These are phyloP conservation scores for Elachura formosa DNA, from an alignment of 2,113 vertebrate genomes.

Conservation along the genomic window DNA sequence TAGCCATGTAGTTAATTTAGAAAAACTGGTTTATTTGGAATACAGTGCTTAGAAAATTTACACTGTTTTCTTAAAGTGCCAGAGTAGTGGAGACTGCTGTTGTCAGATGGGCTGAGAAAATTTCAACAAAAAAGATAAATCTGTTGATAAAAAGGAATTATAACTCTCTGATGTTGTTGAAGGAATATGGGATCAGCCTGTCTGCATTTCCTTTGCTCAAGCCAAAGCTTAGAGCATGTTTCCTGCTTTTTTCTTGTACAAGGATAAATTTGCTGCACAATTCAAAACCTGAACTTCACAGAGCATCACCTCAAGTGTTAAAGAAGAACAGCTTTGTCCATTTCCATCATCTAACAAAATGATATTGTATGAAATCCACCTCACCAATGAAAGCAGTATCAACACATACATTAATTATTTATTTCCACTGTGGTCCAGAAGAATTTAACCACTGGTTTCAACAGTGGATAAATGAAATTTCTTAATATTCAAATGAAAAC, in stretches of 20 bases:
- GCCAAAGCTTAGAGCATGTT: not conserved
- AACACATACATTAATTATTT: not conserved
- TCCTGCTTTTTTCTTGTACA: not conserved
- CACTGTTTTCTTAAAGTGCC: not conserved
- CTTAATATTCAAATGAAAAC: not conserved
- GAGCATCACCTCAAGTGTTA: not conserved
- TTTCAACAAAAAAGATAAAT: not conserved
- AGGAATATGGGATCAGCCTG: too few species aligned
- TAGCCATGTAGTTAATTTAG: accelerated
- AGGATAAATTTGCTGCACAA: not conserved
- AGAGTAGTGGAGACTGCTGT: not conserved
- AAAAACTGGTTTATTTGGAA: not conserved
- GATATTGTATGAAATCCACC: not conserved
- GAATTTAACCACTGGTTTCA: not conserved
- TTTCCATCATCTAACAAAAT: not conserved
- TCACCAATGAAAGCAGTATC: not conserved
- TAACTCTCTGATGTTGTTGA: not conserved
- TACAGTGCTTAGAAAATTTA: not conserved
- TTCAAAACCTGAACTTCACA: not conserved
- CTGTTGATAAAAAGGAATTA: not conserved
- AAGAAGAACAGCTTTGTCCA: not conserved
- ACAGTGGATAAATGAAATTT: not conserved
- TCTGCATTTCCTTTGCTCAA: not conserved
- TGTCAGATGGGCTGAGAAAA: not conserved
- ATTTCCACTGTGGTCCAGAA: not conserved